Base-by-base conservation (phyloP, 2,888 invertebrate species). In the Emmelina monodactyla region DNA sequence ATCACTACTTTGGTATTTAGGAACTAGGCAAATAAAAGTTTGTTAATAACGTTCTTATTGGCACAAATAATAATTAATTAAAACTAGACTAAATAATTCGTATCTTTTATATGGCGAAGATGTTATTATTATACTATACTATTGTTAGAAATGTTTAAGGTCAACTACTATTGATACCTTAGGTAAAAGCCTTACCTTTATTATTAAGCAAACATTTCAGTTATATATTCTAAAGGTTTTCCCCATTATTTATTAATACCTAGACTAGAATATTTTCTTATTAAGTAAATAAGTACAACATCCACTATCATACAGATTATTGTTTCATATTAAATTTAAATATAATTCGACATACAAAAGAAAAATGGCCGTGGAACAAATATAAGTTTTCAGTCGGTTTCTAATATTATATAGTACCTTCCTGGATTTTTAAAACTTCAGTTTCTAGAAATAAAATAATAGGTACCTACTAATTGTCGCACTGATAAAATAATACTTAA, bases 1-100 rank as follows among this genome's bases (percentile, higher is more conserved):
- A n/a, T 15, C 43, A 37, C 48, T 51, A 56, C 50, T 59, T 59
- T 59, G 60, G 58, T 49, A 50, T 41, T 53, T 57, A 59, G 59
- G 59, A 62, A 58, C 43, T 48, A 53, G 28, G 32, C 30, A 4
- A 30, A 32, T 13, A 13, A 13, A 29, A 22, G 30, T 19, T n/a
- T n/a, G 31, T 36, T 35, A 43, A 37, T 19, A 16, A 5, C n/a
- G n/a, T 19, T 28, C 25, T 12, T 11, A 37, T 29, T 29, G 29
- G 31, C 34, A 16, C 15, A 25, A 31, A 30, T 6, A 30, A 33
- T 11, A 25, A 25, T 3, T 10, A 25, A 25, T 11, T 25, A 25
- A 25, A 25, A n/a, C 4, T 7, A 25, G 11, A 4, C 11, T 25
- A 25, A 7, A 25, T n/a, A 9, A 19, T 9, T n/a, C n/a, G n/a